Percentiles rank a stretch among this genome's conserved stretches.
Evolutionary conservation across 2,888 invertebrate genomes (phyloP).

Genomic region (Epirrita christyi): DNA sequence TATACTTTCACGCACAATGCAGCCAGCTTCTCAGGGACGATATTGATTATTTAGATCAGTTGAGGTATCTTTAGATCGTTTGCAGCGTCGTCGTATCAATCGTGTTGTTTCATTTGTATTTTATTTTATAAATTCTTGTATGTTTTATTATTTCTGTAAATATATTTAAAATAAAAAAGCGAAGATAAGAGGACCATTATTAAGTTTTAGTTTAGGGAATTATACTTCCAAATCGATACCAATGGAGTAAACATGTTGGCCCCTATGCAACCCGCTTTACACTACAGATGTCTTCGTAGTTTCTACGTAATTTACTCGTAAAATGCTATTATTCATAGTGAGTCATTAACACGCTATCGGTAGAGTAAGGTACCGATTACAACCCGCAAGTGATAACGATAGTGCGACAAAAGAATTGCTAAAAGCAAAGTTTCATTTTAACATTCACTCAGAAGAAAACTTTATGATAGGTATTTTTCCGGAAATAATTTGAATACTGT

Average conservation of each 20-base stretch:
- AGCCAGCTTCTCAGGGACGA: no score
- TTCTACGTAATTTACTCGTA: background rate
- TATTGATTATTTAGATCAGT: no score
- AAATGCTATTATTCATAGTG: conserved; percentile 19
- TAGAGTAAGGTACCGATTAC: conserved; percentile 30
- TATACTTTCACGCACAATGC: no score
- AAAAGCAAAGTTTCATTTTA: conserved; percentile 16
- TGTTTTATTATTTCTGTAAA: no score
- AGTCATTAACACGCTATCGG: conserved; percentile 26
- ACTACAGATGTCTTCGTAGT: background rate
- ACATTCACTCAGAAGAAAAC: background rate
- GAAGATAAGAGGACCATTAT: no score
- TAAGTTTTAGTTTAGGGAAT: no score
- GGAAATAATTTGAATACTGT: background rate
- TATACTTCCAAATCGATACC: no score
- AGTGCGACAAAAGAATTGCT: conserved; percentile 25
- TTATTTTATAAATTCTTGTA: no score
- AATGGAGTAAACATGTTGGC: conserved; percentile 8
- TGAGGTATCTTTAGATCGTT: no score
- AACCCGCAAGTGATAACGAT: conserved; percentile 26
- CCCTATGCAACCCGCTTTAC: conserved; percentile 19
- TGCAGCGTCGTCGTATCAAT: no score
- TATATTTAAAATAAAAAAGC: no score
- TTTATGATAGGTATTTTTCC: background rate
- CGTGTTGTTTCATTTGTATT: no score